Evolutionary conservation across 2,113 vertebrate species (phyloP), one percentile per base, ranked within the genome.

Genomic region (Sceloporus tristichus): DNA sequence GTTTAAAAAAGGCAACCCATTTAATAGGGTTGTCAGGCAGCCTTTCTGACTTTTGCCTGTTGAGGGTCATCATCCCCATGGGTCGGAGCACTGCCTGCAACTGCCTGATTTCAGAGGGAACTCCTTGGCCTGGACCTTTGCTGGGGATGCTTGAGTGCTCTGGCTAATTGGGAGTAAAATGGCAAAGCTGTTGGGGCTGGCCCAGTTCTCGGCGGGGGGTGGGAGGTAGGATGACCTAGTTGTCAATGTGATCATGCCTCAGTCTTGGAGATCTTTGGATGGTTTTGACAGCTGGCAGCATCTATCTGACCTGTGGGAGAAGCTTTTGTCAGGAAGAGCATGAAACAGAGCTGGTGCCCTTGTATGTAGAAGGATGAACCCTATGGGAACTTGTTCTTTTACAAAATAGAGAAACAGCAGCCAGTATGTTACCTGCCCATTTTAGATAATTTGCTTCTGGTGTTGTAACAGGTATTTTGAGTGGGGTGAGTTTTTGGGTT

Each of bases 181-280:
- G 48, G 1, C 74, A 81, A 13, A 66, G 87, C 88, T 19, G 0
- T 2, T 53, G 1, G 0, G 71, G 62, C 80, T 84, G 5, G 77
- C 73, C 88, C 89, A n/a, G 88, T 70, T 82, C 93, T 3, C 92
- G 0, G 93, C 91, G 88, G 95, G 94, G 84, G 89, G 80, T 0
- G 71, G 27, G 80, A 27, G 21, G 54, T 18, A 88, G 77, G 71
- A 86, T 95, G 95, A 95, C 94, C 95, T 95, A 85, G 38, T 93
- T 95, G 95, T 94, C 91, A 92, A 59, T 9, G 86, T 91, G 79
- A 94, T 94, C 82, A 76, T 68, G 78, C 79, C 0, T n/a, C 48
- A 78, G 5, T 66, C 79, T 68, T 4, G 0, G 82, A 90, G 83
- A 42, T n/a, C 92, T 3, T 0, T 29, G 86, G 90, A 93, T 91